These are phyloP conservation scores for Pseudocheirus occidentalis DNA, from an alignment of 2,797 vertebrate genomes.

Conservation along the genomic window DNA sequence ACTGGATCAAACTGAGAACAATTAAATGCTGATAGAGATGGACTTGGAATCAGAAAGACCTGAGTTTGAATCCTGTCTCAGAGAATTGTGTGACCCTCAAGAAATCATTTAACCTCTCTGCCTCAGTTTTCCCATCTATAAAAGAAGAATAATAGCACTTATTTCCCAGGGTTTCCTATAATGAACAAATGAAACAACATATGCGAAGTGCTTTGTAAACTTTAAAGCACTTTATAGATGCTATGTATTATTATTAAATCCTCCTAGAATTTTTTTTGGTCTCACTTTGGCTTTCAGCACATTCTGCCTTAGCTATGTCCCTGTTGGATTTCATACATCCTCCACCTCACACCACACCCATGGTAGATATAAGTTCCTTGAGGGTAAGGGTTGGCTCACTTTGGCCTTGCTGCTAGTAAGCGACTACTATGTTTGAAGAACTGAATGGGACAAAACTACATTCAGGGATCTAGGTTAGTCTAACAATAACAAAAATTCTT, in stretches of 20 bases:
- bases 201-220: not conserved
- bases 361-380: not conserved
- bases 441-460: not conserved
- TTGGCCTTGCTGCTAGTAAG: not conserved
- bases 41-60: not conserved
- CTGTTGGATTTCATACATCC: not conserved
- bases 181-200: not conserved
- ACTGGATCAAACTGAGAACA: not conserved
- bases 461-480: not conserved
- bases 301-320: not conserved
- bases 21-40: not conserved
- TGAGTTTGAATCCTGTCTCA: not conserved
- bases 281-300: not conserved
- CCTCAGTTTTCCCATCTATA: not conserved
- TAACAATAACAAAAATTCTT: not conserved
- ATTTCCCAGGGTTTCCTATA: not conserved
- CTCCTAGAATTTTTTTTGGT: not conserved
- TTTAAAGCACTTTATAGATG: not conserved
- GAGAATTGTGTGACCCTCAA: not conserved
- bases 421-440: not conserved
- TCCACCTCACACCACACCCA: not conserved
- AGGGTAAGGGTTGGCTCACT: not conserved
- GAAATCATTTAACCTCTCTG: not conserved
- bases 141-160: not conserved
- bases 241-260: not conserved